Percentiles rank a stretch among this genome's conserved stretches.
Conservation (phyloP, 2,113 vertebrate species). For the Grantiella picta region DNA sequence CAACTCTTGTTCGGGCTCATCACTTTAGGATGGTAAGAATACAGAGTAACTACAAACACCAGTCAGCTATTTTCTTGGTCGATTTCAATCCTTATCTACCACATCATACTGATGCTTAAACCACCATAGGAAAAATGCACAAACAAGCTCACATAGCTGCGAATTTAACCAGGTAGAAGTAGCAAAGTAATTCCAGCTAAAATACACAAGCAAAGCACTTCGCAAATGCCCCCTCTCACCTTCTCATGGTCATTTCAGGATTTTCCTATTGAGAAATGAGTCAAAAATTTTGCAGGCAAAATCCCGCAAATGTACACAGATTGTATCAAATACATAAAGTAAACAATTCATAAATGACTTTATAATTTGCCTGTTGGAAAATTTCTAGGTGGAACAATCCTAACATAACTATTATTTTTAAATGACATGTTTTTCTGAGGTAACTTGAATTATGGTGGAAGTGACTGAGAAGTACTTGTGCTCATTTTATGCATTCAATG, state of each 20-base stretch:
- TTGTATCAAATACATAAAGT: not conserved
- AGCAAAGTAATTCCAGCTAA: not conserved
- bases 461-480: not conserved
- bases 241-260: not conserved
- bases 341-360: not conserved
- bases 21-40: not conserved
- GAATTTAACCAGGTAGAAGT: not conserved
- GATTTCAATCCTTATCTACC: not conserved
- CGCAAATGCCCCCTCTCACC: rapidly evolving
- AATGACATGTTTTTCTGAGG: not conserved
- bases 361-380: not conserved
- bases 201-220: not conserved
- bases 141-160: not conserved
- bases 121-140: not conserved
- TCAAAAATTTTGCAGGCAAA: not conserved
- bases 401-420: not conserved
- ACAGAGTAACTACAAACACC: not conserved
- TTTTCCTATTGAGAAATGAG: not conserved
- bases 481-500: not conserved
- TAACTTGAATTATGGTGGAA: not conserved
- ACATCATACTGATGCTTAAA: not conserved
- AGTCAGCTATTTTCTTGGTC: not conserved
- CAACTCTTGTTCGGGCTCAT: not conserved
- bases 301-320: not conserved
- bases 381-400: not conserved